phyloP scores from a whole-genome alignment of 1,140 invertebrate genomes.

The Aphelenchoides avenae region DNA sequence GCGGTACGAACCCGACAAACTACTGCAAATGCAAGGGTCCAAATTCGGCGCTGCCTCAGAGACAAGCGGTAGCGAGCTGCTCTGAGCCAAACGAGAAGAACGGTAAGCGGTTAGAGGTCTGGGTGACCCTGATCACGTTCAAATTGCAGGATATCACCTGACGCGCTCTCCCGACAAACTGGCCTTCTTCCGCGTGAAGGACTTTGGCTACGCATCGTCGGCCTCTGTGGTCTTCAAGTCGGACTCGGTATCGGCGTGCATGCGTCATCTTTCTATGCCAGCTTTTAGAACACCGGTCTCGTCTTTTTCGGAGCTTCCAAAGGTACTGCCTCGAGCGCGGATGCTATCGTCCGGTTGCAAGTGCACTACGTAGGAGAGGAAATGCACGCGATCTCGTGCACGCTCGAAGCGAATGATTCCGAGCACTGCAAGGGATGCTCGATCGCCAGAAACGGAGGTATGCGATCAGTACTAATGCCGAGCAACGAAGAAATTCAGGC shows the following conservation, averaged over 20 bases:
- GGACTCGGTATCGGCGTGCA: conserved; percentile 1
- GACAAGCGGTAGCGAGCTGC: conserved; percentile 10
- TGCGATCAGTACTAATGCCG: neutral
- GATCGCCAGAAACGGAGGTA: conserved; percentile 4
- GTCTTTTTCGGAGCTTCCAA: conserved; percentile 18
- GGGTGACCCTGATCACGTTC: neutral
- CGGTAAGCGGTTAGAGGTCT: conserved; percentile 3
- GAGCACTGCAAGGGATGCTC: conserved; percentile 14
- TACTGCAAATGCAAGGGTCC: too few relatives aligned
- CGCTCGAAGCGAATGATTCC: neutral
- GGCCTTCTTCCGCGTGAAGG: conserved; percentile 11
- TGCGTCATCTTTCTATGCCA: neutral
- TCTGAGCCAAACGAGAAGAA: neutral
- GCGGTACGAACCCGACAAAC: too few relatives aligned
- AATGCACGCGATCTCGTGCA: conserved; percentile 8
- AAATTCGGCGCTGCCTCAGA: too few relatives aligned
- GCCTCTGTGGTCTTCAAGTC: conserved; percentile 12
- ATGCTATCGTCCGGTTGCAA: conserved; percentile 12
- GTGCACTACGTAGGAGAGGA: conserved; percentile 14
- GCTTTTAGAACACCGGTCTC: conserved; percentile 6
- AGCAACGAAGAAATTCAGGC: conserved; percentile 2
- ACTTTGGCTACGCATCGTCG: conserved; percentile 9
- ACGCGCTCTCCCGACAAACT: conserved; percentile 13
- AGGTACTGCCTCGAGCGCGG: neutral
- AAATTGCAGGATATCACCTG: conserved; percentile 2